Evolutionary conservation across 2,888 invertebrate genomes (phyloP).

Genomic region (Tipula lateralis): DNA sequence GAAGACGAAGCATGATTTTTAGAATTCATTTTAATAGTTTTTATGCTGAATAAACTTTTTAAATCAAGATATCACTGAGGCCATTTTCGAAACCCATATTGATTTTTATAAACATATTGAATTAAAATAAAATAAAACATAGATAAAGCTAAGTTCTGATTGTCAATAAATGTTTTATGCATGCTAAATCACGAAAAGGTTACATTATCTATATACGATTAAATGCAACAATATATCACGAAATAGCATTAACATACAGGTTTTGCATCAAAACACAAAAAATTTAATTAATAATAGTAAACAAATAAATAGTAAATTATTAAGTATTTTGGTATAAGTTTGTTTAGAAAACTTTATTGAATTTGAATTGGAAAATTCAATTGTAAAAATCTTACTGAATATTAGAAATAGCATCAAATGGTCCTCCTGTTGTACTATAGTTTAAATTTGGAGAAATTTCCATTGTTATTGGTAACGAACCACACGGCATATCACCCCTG

Average conservation of each 20-base stretch:
- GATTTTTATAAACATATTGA: no score
- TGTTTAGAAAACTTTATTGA: neutral
- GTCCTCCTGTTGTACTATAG: conserved; percentile 34
- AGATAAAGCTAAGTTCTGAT: neutral
- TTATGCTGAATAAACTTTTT: no score
- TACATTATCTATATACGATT: neutral
- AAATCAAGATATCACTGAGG: no score
- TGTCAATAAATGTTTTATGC: neutral
- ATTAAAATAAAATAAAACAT: neutral
- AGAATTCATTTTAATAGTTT: no score
- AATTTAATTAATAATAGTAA: neutral
- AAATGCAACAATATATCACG: neutral
- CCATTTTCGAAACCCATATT: no score
- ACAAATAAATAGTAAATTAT: neutral
- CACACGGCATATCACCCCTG: conserved; percentile 44
- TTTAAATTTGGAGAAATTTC: conserved; percentile 29
- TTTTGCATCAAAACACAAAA: neutral
- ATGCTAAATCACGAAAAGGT: neutral
- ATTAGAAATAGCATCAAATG: conserved; percentile 34
- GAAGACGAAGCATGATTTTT: no score
- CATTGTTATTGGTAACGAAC: conserved; percentile 32
- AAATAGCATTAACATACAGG: neutral
- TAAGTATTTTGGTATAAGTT: neutral
- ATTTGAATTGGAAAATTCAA: neutral
- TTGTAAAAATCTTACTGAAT: conserved; percentile 41